A percentile compares a stretch with the other conserved stretches of the same genome.
Conservation (phyloP, 2,113 vertebrate genomes). For the Cololabis saira region DNA sequence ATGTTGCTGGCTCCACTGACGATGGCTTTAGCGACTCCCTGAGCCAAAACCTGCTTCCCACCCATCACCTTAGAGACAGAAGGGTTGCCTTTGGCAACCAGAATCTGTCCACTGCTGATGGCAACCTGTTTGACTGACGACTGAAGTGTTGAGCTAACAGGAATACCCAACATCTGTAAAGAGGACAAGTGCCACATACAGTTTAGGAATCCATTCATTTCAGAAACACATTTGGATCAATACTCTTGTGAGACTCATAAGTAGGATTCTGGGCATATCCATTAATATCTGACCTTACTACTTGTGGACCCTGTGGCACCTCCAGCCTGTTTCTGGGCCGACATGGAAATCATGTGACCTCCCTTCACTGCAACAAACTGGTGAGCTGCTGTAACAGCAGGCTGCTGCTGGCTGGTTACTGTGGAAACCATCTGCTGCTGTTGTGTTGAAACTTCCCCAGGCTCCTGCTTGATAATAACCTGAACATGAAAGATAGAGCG, state of each 20-base stretch:
- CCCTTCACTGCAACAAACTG: conserved; percentile 97
- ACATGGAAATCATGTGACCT: conserved; percentile 94
- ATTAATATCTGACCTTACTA: conserved; percentile 82
- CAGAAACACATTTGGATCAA: neutral
- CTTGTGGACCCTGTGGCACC: conserved; percentile 80
- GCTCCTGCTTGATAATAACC: conserved; percentile 99
- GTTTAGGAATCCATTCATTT: neutral
- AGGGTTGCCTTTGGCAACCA: conserved; percentile 93
- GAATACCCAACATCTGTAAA: conserved; percentile 91
- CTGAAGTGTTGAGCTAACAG: conserved; percentile 90
- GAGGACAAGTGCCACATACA: neutral
- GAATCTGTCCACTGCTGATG: conserved; percentile 95
- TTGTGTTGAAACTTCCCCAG: conserved; percentile 87
- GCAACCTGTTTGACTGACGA: conserved; percentile 95
- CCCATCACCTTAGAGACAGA: conserved; percentile 90
- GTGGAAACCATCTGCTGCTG: conserved; percentile 82
- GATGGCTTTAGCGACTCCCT: conserved; percentile 97
- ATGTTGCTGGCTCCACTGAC: conserved; percentile 89
- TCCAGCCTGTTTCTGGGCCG: conserved; percentile 89
- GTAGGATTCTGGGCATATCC: neutral
- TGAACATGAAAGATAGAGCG: conserved; percentile 60
- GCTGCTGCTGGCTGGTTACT: conserved; percentile 82
- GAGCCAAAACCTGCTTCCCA: conserved; percentile 94
- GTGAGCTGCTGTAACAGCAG: conserved; percentile 79
- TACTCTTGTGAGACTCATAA: neutral